Conservation (phyloP, 2,113 vertebrate species). For the Butastur rufipennis region DNA sequence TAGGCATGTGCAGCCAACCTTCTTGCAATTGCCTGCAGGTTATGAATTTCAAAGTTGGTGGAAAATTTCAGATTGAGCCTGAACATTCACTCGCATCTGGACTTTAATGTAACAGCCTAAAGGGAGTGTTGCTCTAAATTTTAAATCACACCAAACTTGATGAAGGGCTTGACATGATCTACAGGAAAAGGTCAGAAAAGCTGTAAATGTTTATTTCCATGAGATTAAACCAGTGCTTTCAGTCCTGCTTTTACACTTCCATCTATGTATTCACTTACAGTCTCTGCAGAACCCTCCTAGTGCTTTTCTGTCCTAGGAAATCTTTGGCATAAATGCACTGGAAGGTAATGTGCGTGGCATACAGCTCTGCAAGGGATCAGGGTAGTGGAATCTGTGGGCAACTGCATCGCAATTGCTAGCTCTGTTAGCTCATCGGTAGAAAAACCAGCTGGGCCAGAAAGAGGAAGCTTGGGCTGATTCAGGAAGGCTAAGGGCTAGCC, state of each 20-base stretch:
- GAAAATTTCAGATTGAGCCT: conserved; percentile 44
- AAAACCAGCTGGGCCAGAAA: neutral
- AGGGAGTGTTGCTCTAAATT: conserved; percentile 65
- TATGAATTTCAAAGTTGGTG: conserved; percentile 33
- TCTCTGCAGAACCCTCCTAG: neutral
- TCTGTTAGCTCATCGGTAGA: neutral
- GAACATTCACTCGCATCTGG: conserved; percentile 35
- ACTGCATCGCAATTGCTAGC: neutral
- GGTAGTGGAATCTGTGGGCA: neutral
- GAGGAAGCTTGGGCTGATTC: neutral
- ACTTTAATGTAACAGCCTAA: conserved; percentile 61
- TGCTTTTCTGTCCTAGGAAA: conserved; percentile 22
- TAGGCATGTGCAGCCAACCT: conserved; percentile 58
- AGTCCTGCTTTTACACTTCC: neutral
- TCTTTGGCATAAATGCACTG: neutral
- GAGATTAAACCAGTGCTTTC: conserved; percentile 37
- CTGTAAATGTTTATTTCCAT: conserved; percentile 61
- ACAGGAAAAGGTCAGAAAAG: conserved; percentile 75
- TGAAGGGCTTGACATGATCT: conserved; percentile 66
- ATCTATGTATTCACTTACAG: neutral
- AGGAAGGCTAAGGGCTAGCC: neutral
- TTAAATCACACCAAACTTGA: conserved; percentile 51
- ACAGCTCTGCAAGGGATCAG: neutral
- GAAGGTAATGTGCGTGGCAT: neutral
- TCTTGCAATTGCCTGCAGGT: conserved; percentile 63